Conservation (phyloP, 2,888 invertebrate genomes). For the Hylaea fasciaria region DNA sequence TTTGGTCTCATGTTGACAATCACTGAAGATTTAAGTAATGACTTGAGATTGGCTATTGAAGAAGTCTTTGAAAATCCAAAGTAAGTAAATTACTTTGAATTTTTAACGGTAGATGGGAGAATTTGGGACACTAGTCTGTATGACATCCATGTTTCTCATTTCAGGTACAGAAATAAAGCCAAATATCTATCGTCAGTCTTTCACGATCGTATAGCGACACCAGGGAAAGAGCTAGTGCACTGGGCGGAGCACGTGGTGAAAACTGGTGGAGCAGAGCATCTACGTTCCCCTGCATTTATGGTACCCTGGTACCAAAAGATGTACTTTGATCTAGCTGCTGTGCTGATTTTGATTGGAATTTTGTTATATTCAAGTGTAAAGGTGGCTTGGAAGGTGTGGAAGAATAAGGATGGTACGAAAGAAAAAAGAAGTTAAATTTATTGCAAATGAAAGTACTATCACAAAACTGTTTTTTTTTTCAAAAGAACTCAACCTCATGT, state of each 20-base stretch:
- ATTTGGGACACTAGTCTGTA: no score
- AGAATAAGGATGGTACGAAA: no score
- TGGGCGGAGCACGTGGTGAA: constrained; percentile 88
- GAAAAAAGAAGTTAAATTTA: no score
- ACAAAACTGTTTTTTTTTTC: no score
- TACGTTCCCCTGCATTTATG: constrained; percentile 61
- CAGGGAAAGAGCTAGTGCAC: constrained; percentile 85
- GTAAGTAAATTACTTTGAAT: not conserved
- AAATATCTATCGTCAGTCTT: constrained; percentile 59
- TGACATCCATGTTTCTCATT: no score
- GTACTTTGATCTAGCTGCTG: constrained; percentile 53
- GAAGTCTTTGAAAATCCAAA: not conserved
- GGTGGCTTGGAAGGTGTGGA: no score
- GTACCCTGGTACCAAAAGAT: constrained; percentile 67
- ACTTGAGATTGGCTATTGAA: not conserved
- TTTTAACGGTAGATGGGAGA: no score
- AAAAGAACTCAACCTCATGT: no score
- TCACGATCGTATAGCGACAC: constrained; percentile 79
- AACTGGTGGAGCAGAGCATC: constrained; percentile 84
- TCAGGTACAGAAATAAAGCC: constrained; percentile 36
- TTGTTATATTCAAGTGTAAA: no score
- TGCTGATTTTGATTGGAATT: not conserved
- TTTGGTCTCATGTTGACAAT: not conserved
- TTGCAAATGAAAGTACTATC: no score
- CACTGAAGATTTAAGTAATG: not conserved